Conservation (phyloP, 2,113 vertebrate species). For the Eclectus roratus region DNA sequence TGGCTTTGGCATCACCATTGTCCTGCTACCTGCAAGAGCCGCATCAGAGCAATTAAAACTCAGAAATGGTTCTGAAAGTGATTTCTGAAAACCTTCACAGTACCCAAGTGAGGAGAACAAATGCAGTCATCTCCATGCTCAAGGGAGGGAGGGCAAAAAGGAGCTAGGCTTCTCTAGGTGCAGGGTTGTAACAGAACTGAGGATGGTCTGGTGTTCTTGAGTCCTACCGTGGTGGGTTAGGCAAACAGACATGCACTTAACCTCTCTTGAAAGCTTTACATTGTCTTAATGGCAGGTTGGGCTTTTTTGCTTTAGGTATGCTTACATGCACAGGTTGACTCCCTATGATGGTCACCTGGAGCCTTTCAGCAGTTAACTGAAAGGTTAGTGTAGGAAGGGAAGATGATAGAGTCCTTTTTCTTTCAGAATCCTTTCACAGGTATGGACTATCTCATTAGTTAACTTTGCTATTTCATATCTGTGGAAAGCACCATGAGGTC, state of each 20-base stretch:
- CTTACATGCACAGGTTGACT: background rate
- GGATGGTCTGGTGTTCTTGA: background rate
- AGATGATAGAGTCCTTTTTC: background rate
- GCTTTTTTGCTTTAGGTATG: background rate
- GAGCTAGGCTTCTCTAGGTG: background rate
- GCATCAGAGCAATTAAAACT: background rate
- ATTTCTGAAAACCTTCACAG: background rate
- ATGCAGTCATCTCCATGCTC: background rate
- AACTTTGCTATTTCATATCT: background rate
- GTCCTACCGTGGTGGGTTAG: background rate
- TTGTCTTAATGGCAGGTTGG: background rate
- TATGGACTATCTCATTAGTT: background rate
- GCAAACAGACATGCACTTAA: background rate
- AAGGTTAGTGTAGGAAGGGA: background rate
- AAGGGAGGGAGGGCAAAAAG: background rate
- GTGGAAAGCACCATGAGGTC: background rate
- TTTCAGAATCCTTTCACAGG: background rate
- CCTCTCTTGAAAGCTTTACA: background rate
- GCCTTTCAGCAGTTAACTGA: background rate
- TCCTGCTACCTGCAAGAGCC: background rate
- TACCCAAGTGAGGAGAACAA: background rate
- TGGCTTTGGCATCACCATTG: background rate
- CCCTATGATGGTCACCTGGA: background rate
- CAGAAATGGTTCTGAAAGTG: background rate
- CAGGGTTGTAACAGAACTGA: background rate